These are phyloP conservation scores for Nylanderia fulva DNA, from an alignment of 1,140 invertebrate species.

Conservation along the genomic window DNA sequence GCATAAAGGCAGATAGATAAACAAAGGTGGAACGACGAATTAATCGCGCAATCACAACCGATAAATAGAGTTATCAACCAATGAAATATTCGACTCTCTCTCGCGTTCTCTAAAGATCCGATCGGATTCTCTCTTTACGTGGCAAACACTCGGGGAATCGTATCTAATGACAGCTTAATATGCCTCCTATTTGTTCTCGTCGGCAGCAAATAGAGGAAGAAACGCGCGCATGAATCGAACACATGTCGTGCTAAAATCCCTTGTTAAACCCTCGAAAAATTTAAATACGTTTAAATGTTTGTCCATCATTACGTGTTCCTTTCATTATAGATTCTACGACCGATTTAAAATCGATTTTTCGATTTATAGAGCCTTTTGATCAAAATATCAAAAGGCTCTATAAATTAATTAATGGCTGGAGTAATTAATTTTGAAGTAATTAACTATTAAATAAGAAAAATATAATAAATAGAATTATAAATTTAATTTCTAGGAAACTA, in stretches of 20 bases:
- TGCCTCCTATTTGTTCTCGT: slow-evolving; percentile 27
- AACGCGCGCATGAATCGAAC: background rate
- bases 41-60: slow-evolving; percentile 35
- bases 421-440: background rate
- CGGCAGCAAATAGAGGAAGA: slow-evolving; percentile 34
- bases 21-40: slow-evolving; percentile 29
- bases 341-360: background rate
- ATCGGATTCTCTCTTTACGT: slow-evolving; percentile 44
- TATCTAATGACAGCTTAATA: slow-evolving; percentile 30
- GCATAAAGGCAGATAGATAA: slow-evolving; percentile 7
- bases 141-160: slow-evolving; percentile 49
- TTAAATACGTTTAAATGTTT: background rate
- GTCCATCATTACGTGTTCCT: background rate
- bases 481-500: background rate
- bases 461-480: too few relatives aligned
- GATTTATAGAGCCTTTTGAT: too few relatives aligned
- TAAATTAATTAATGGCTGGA: background rate
- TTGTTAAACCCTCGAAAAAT: background rate
- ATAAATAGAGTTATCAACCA: slow-evolving; percentile 36
- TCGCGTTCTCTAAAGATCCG: slow-evolving; percentile 11
- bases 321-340: background rate
- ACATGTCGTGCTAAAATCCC: background rate
- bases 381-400: background rate
- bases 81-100: slow-evolving; percentile 25
- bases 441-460: too few relatives aligned